Conservation (phyloP, 2,888 invertebrate species). For the Conops quadrifasciatus region DNA sequence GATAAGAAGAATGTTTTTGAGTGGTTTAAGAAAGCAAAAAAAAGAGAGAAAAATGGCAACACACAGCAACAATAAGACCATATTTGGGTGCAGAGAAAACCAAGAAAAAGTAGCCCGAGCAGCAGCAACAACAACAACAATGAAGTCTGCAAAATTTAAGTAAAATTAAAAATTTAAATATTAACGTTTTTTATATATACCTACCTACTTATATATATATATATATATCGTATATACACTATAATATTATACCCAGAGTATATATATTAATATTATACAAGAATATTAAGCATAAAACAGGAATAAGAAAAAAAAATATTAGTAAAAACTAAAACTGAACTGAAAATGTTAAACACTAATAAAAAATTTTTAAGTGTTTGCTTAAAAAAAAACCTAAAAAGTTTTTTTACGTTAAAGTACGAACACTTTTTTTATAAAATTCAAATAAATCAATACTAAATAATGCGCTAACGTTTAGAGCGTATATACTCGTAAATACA, state of each 20-base stretch:
- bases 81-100: background rate
- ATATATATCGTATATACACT: too few species aligned
- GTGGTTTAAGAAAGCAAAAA: too few species aligned
- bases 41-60: background rate
- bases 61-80: background rate
- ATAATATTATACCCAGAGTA: background rate
- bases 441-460: constrained; percentile 10
- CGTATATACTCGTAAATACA: constrained; percentile 33
- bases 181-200: constrained; percentile 21
- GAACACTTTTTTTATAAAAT: constrained; percentile 39
- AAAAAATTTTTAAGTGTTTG: background rate
- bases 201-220: background rate
- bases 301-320: constrained; percentile 32
- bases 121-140: constrained; percentile 35
- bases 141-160: constrained; percentile 19
- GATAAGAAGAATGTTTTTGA: constrained; percentile 70
- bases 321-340: constrained; percentile 45
- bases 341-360: constrained; percentile 30
- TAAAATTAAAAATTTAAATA: constrained; percentile 34
- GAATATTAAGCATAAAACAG: constrained; percentile 41
- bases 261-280: constrained; percentile 38
- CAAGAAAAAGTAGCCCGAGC: background rate
- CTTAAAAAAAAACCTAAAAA: constrained; percentile 21
- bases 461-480: constrained; percentile 1
- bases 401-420: constrained; percentile 31